Evolutionary conservation across 1,140 invertebrate genomes (phyloP).

Genomic region (Colletes gigas): DNA sequence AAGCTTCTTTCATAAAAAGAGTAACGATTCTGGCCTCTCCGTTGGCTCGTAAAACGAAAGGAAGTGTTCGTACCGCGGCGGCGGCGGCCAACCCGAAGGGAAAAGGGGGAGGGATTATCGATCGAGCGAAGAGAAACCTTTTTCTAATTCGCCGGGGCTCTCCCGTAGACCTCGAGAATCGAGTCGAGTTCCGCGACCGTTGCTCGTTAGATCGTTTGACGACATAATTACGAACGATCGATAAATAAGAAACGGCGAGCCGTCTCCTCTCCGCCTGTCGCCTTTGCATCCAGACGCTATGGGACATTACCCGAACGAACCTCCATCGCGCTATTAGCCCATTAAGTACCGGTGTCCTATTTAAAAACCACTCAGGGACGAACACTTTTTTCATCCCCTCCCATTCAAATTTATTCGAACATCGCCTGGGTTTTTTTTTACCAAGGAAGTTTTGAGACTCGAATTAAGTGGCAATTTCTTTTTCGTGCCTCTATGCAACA

Average conservation of each 20-base stretch:
- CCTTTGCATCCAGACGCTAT: slow-evolving; percentile 2
- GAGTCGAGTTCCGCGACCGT: slow-evolving; percentile 15
- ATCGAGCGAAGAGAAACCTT: slow-evolving; percentile 35
- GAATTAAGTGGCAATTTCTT: too few relatives aligned
- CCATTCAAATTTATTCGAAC: too few relatives aligned
- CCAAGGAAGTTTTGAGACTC: too few relatives aligned
- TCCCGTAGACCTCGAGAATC: slow-evolving; percentile 32
- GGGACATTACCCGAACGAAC: too few relatives aligned
- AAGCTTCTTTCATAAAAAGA: slow-evolving; percentile 7
- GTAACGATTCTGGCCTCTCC: slow-evolving; percentile 11
- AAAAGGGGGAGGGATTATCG: slow-evolving; percentile 31
- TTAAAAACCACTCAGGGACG: too few relatives aligned
- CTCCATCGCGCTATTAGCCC: slow-evolving; percentile 4
- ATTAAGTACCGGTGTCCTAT: neutral
- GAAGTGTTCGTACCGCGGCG: slow-evolving; percentile 22
- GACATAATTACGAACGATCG: slow-evolving; percentile 42
- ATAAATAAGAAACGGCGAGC: slow-evolving; percentile 37
- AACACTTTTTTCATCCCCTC: too few relatives aligned
- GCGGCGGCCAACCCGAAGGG: neutral
- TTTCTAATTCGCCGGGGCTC: slow-evolving; percentile 48
- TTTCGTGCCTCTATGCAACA: too few relatives aligned
- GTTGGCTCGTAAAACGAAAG: slow-evolving; percentile 14
- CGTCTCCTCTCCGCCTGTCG: slow-evolving; percentile 13
- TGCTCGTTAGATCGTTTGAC: slow-evolving; percentile 37
- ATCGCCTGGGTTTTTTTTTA: too few relatives aligned